A percentile compares a stretch with the other conserved stretches of the same genome.
These are phyloP conservation scores for Patella pellucida DNA, from an alignment of 2,888 invertebrate genomes.

Conservation along the genomic window DNA sequence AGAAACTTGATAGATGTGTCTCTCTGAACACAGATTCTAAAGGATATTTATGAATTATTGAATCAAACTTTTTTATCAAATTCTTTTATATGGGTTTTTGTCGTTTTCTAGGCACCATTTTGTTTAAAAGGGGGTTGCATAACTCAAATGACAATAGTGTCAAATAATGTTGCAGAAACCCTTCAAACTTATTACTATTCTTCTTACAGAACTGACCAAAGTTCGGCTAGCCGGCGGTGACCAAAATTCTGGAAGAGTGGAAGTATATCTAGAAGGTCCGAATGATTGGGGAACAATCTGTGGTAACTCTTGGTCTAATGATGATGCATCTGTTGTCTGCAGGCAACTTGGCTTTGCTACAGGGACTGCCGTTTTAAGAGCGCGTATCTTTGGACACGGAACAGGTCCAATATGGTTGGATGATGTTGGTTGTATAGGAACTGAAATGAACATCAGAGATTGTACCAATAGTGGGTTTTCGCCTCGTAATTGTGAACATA, in stretches of 20 bases:
- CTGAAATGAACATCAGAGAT: constrained; percentile 32
- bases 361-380: constrained; percentile 45
- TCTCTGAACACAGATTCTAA: no score
- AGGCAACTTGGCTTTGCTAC: constrained; percentile 49
- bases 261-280: constrained; percentile 73
- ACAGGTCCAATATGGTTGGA: constrained; percentile 47
- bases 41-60: no score
- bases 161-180: no score
- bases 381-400: constrained; percentile 23
- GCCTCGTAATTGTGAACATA: constrained; percentile 39
- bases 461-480: constrained; percentile 35
- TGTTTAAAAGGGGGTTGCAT: no score
- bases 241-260: constrained; percentile 77
- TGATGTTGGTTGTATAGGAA: constrained; percentile 40
- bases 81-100: no score
- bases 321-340: constrained; percentile 59
- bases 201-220: constrained; percentile 69
- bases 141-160: no score
- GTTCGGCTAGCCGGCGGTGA: constrained; percentile 77
- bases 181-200: neutral
- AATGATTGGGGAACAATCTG: constrained; percentile 62
- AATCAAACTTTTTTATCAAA: no score
- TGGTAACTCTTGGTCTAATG: constrained; percentile 58
- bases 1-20: no score
- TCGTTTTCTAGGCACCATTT: no score